phyloP scores from a whole-genome alignment of 2,113 vertebrate species.

The Poecile atricapillus region DNA sequence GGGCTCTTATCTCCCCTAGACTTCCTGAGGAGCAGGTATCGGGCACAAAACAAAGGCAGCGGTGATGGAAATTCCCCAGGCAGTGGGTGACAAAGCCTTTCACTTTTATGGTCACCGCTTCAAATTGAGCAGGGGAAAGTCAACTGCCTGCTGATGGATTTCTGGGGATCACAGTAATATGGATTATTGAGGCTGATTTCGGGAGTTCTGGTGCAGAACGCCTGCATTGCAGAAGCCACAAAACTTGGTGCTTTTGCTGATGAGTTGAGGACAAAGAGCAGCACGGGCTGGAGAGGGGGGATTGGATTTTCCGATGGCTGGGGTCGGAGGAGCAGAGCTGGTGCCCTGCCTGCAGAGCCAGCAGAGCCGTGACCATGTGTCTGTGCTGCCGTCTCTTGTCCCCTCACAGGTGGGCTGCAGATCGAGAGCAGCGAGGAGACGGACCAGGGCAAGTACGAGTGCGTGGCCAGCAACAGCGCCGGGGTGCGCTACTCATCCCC shows the following conservation, averaged over 20 bases:
- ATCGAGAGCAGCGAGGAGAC: conserved; percentile 99
- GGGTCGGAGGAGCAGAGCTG: fast-evolving
- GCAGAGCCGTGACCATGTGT: not conserved
- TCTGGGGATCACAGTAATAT: not conserved
- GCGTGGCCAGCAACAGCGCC: conserved; percentile 95
- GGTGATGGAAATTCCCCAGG: not conserved
- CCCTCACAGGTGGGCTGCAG: conserved; percentile 90
- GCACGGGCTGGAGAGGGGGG: fast-evolving
- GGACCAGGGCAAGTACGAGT: conserved; percentile 98
- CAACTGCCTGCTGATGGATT: not conserved
- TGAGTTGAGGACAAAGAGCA: not conserved
- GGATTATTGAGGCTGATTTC: not conserved
- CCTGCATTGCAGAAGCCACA: conserved; percentile 40
- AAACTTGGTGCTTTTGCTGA: not conserved
- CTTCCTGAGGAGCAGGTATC: not conserved
- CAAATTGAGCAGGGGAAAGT: not conserved
- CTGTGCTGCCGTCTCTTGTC: conserved; percentile 43
- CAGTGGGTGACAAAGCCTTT: not conserved
- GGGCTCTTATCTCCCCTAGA: not conserved
- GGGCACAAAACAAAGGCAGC: not conserved
- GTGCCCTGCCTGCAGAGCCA: not conserved
- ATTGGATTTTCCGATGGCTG: no score
- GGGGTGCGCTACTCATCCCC: conserved; percentile 97
- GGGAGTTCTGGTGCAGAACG: not conserved
- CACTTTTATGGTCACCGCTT: not conserved